Evolutionary conservation across 1,140 invertebrate genomes (phyloP), one percentile per base, ranked within the genome.

Genomic region (Drosophila rhopaloa): DNA sequence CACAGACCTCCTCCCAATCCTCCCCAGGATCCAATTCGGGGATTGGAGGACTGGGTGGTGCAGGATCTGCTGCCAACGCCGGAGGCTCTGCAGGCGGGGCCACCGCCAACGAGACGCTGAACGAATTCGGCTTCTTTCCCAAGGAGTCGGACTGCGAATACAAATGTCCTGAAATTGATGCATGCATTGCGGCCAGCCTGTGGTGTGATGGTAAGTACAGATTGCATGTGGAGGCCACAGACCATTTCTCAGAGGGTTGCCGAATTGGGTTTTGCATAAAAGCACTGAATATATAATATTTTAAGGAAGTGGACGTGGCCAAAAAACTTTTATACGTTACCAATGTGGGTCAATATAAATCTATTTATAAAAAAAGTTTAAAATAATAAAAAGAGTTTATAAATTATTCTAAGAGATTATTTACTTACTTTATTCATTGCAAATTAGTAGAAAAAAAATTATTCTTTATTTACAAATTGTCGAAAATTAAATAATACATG

Each of bases 141-240:
- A 93, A 79, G 91, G 94, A 91, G 63, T 92, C 93, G 40, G 95
- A 96, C 76, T 96, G 95, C 81, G 93, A 93, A 73, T 94, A 95
- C 84, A 96, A 96, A 90, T 98, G 97, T 92, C 97, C 97, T 8
- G 97, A 98, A 92, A 93, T 98, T 62, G 96, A 97, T 84, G 97
- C 97, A 19, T 98, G 97, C 90, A 98, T 98, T 66, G 96, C 96
- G 73, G 93, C 96, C 5, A 94, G 95, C 47, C 93, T 98, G 37
- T 98, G 97, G 97, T 98, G 97, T 91, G 97, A 98, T 92, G 97
- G 97, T 41, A 94, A 94, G 90, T 91, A 54, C 14, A 56, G 48
- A 61, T 66, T 55, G 35, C 65, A 35, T 40, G 9, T 57, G 41
- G 43, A 11, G 40, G 38, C 65, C 38, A 66, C 48, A 53, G 13